Base-by-base conservation (phyloP, 2,113 vertebrate species). In the Merops nubicus region DNA sequence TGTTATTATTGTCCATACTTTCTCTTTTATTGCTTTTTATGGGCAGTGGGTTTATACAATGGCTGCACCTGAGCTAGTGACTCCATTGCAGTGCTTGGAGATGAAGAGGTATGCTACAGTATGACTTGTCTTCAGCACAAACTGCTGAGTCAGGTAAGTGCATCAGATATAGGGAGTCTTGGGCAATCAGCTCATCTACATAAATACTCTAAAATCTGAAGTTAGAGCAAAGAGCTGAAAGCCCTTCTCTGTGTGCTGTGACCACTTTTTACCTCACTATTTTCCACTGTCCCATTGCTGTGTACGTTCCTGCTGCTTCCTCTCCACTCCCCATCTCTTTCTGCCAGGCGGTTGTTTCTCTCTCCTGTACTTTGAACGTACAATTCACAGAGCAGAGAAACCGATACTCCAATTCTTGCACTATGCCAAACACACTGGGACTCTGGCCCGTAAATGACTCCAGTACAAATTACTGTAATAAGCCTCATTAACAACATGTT, bases 391-490 rank as follows among this genome's bases (percentile, higher is more conserved):
- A 88, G 67, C 53, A 91, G 54, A 82, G 67, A 83, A 79, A 70
- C 16, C 28, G 56, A 34, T 53, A 34, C 48, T 84, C 72, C 50
- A 56, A 4, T 78, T 88, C 64, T 74, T 81, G 47, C 57, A 17
- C 45, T 62, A 17, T 73, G 78, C 59, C 75, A 86, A 74, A 36
- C 38, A 54, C 50, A 18, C 38, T 81, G 75, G 47, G 79, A 85
- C 34, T 63, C 50, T 51, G 59, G 63, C 79, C 75, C 84, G 63
- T 85, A 88, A 93, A 69, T 1, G 2, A 85, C 63, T 89, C 53
- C 57, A 34, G 16, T 23, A 33, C 57, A 95, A 95, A 88, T 90
- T 59, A 56, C 51, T 74, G 78, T 88, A 93, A 90, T 80, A 88
- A 91, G 51, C 72, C 67, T 89, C 2, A 7, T 96, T 96, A 92